These are phyloP conservation scores for Thalpophila matura DNA, from an alignment of 2,888 invertebrate species.

Conservation along the genomic window DNA sequence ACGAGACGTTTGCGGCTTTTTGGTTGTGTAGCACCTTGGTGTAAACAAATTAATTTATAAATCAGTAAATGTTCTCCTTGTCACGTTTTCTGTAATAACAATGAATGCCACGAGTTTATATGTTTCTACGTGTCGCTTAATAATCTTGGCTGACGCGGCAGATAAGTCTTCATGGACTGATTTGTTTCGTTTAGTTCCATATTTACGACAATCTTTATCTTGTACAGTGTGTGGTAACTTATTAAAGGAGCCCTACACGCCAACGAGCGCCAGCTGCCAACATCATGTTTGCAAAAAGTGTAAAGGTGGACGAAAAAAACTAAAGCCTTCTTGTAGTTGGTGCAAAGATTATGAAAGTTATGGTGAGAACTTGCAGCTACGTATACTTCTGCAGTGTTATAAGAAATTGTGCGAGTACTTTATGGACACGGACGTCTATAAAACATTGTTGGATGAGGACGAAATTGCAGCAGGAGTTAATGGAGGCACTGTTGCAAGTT, in stretches of 20 bases:
- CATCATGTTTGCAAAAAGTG: constrained; percentile 97
- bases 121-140: constrained; percentile 95
- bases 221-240: constrained; percentile 97
- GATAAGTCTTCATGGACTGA: constrained; percentile 95
- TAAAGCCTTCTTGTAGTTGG: constrained; percentile 96
- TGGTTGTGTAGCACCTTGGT: constrained; percentile 80
- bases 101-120: constrained; percentile 96
- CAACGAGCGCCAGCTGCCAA: constrained; percentile 94
- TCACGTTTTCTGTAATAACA: constrained; percentile 74
- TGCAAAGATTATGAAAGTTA: constrained; percentile 96
- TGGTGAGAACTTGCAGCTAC: constrained; percentile 95
- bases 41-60: constrained; percentile 81
- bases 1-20: constrained; percentile 86
- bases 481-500: constrained; percentile 88
- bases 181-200: constrained; percentile 95
- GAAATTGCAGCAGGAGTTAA: constrained; percentile 88
- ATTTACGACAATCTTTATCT: constrained; percentile 96
- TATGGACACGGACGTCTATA: constrained; percentile 93
- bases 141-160: constrained; percentile 93
- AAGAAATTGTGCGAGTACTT: constrained; percentile 97
- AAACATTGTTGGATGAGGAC: constrained; percentile 90
- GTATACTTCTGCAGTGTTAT: constrained; percentile 96
- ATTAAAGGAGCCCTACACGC: constrained; percentile 95
- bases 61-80: constrained; percentile 72
- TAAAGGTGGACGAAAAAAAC: constrained; percentile 95